Conservation (phyloP, 2,797 vertebrate genomes). For the Amniataba percoides region DNA sequence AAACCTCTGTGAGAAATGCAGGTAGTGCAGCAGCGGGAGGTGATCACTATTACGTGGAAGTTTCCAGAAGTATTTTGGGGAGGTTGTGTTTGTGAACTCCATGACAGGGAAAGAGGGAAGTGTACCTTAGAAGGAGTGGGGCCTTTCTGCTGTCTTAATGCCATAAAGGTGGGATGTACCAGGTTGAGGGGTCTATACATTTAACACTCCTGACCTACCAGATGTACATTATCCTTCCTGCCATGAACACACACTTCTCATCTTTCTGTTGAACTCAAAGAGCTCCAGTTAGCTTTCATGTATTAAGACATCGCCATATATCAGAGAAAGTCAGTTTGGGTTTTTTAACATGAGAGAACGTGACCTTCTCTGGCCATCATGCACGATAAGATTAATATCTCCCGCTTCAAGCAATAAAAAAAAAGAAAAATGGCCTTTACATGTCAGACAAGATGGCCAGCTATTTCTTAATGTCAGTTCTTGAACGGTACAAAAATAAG, state of each 20-base stretch:
- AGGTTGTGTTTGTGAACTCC: constrained; percentile 13
- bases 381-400: not conserved
- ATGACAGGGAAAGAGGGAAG: not conserved
- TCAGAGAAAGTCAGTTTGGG: not conserved
- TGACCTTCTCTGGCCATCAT: not conserved
- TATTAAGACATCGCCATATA: constrained; percentile 45
- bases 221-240: not conserved
- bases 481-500: constrained; percentile 6
- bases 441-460: not conserved
- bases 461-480: not conserved
- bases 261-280: not conserved
- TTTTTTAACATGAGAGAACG: not conserved
- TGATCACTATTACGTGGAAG: constrained; percentile 21
- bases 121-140: constrained; percentile 6
- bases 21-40: constrained; percentile 29
- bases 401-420: not conserved
- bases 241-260: not conserved
- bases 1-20: constrained; percentile 45
- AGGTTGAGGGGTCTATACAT: not conserved
- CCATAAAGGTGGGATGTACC: not conserved
- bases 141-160: not conserved
- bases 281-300: constrained; percentile 40
- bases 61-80: constrained; percentile 19
- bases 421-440: not conserved
- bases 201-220: not conserved